Percentiles rank a stretch among this genome's conserved stretches.
phyloP scores from a whole-genome alignment of 2,888 invertebrate species.

The Dicycla oo region DNA sequence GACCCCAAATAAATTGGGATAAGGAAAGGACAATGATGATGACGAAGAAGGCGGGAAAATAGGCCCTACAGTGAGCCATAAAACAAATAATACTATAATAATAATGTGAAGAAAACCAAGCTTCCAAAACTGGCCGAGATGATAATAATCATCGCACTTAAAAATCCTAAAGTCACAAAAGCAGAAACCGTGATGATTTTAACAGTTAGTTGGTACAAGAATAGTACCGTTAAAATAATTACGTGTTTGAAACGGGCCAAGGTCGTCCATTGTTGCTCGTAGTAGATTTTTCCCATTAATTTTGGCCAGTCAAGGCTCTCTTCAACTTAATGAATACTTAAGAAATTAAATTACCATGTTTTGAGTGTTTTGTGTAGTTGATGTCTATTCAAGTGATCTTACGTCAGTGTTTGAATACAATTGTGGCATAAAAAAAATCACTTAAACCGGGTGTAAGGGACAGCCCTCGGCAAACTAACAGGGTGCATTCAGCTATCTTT shows the following conservation, averaged over 20 bases:
- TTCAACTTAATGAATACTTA: conserved; percentile 69
- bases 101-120: not conserved
- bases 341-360: conserved; percentile 62
- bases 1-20: no score
- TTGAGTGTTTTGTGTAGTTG: conserved; percentile 44
- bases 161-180: conserved; percentile 15
- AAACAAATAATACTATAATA: not conserved
- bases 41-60: not conserved
- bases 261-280: conserved; percentile 71
- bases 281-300: conserved; percentile 72
- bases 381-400: conserved; percentile 4
- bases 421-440: not conserved
- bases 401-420: not conserved
- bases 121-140: not conserved
- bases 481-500: no score
- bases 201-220: conserved; percentile 42
- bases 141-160: not conserved
- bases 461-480: no score
- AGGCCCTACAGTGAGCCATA: no score
- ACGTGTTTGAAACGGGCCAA: conserved; percentile 70
- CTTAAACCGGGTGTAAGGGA: no score
- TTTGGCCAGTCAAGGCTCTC: conserved; percentile 69
- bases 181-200: conserved; percentile 32
- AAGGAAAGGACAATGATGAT: no score
- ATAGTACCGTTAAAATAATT: conserved; percentile 67